These are phyloP conservation scores for Coenonympha glycerion DNA, from an alignment of 2,888 invertebrate genomes.

Conservation along the genomic window DNA sequence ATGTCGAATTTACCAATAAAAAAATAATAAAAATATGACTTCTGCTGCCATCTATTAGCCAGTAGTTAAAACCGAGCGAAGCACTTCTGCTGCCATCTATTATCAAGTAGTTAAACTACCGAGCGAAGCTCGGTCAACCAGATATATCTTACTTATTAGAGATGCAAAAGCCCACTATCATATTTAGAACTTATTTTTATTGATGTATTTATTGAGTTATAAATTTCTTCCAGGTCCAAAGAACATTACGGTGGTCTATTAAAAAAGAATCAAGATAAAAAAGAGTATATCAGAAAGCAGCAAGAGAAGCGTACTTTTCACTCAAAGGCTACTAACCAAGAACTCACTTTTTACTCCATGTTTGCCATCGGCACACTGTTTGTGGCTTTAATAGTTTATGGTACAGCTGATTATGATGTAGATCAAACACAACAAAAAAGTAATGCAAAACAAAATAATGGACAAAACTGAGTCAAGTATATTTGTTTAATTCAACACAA, in stretches of 20 bases:
- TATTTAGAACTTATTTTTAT: background rate
- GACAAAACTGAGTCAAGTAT: background rate
- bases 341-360: slow-evolving; percentile 42
- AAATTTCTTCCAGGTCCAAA: slow-evolving; percentile 54
- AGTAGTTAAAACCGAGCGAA: too few relatives aligned
- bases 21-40: too few relatives aligned
- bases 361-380: slow-evolving; percentile 41
- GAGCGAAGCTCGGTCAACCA: too few relatives aligned
- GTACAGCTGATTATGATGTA: slow-evolving; percentile 48
- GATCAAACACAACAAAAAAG: slow-evolving; percentile 15
- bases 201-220: background rate
- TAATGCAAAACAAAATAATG: slow-evolving; percentile 3
- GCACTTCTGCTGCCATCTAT: too few relatives aligned
- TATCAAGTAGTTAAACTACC: too few relatives aligned
- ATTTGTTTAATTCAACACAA: background rate
- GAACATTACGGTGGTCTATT: slow-evolving; percentile 69
- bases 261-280: slow-evolving; percentile 45
- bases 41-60: too few relatives aligned
- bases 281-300: slow-evolving; percentile 38
- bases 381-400: slow-evolving; percentile 39
- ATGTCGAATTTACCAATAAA: too few relatives aligned
- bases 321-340: slow-evolving; percentile 38
- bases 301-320: slow-evolving; percentile 31
- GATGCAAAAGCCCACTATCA: too few relatives aligned
- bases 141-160: too few relatives aligned